Percentiles rank a stretch among this genome's conserved stretches.
Conservation (phyloP, 2,888 invertebrate species). For the Biston betularia region DNA sequence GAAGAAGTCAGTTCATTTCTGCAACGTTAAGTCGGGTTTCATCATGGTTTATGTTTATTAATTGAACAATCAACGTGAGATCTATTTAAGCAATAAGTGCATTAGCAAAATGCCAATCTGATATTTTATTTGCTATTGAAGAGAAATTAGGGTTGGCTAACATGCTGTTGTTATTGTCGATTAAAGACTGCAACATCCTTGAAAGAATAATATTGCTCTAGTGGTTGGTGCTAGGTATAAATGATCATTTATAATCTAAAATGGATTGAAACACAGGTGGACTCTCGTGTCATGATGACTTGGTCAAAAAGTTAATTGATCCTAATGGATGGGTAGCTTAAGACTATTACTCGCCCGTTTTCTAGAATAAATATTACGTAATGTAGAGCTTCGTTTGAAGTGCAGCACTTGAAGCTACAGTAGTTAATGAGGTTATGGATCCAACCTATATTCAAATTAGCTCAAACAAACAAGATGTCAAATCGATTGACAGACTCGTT, state of each 20-base stretch:
- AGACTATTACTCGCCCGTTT: constrained; percentile 5
- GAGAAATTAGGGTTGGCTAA: constrained; percentile 1
- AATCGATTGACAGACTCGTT: constrained; percentile 21
- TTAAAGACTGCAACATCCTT: not conserved
- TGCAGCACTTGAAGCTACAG: constrained; percentile 15
- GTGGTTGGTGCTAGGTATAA: not conserved
- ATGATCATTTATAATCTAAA: not conserved
- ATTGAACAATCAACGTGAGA: constrained; percentile 37
- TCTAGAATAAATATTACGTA: constrained; percentile 10
- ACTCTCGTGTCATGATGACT: constrained; percentile 9
- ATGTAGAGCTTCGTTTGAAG: constrained; percentile 17
- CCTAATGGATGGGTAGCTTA: not conserved
- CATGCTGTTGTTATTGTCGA: not conserved
- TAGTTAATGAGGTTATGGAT: constrained; percentile 27
- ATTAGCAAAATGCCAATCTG: constrained; percentile 13
- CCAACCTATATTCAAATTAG: constrained; percentile 20
- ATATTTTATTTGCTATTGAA: constrained; percentile 13
- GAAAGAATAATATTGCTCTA: not conserved
- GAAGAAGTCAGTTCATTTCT: constrained; percentile 21
- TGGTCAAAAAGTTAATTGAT: not conserved
- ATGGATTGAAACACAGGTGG: not conserved
- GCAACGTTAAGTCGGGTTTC: constrained; percentile 39
- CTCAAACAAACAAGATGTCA: constrained; percentile 21
- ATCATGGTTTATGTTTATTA: constrained; percentile 34
- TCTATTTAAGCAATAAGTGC: constrained; percentile 24